Evolutionary conservation across 2,888 invertebrate species (phyloP), one percentile per base, ranked within the genome.

Genomic region (Synanthedon vespiformis): DNA sequence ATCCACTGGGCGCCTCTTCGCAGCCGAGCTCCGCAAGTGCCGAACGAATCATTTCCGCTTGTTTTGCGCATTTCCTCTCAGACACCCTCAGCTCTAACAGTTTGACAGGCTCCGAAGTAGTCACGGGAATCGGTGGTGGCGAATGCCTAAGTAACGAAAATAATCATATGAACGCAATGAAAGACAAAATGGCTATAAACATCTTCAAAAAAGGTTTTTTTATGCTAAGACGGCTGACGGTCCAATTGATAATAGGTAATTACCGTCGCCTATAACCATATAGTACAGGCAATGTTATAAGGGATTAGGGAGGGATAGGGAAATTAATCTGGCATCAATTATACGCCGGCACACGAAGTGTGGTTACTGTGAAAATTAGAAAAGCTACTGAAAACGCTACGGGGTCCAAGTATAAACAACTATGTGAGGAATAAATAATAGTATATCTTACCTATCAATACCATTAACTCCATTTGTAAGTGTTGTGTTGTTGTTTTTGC

Each of bases 11-110:
- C 55, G 94, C 90, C 81, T 95, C 95, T 77, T 95, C 95, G 72
- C 95, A 95, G 53, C 95, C 95, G 34, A 95, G 88, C 77, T 95
- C 95, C 55, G 94, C 94, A 55, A 96, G 80, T n/a, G 95, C 95
- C 49, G 92, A 90, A 65, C 93, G 91, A 60, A 95, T 95, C 74
- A 96, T 90, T 70, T 96, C 95, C 3, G 93, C 91, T 70, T 96
- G 93, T 64, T 92, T 92, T 55, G 92, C 91, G 75, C 94, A 91
- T 74, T 95, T 95, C 57, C 94, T 91, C 74, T 97, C 95, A 58
- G 92, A 92, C 65, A 96, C 95, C 61, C 93, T 91, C 55, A 95
- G 80, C 68, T 96, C 94, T 64, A 92, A 90, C 49, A 96, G 78
- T 70, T 96, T 95, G 70, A 94, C 92, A 40, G 90, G 84, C 56